Base-by-base conservation (phyloP, 2,888 invertebrate genomes). In the Glaucopsyche alexis region DNA sequence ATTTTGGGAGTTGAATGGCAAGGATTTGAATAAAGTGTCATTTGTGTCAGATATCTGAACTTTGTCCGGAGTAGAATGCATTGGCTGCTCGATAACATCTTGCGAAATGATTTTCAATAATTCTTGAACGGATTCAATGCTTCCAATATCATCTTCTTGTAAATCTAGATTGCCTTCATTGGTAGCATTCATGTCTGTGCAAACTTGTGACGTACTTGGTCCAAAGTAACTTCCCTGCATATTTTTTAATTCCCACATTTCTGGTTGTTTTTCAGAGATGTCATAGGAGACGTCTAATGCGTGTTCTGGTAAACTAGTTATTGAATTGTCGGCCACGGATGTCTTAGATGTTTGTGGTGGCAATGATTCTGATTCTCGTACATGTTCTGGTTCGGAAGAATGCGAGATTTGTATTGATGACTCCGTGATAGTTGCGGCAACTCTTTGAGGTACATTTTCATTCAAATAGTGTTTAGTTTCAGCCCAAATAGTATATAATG, bases 401-500 rank as follows among this genome's bases (percentile, higher is more conserved):
- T 52, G 52, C 14, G 2, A 52, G 1, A 52, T 6, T 14, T 52
- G 14, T 14, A 52, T 11, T 11, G 52, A n/a, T 11, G 14, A 14
- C 2, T 52, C n/a, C n/a, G n/a, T n/a, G n/a, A 47, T 60, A 70
- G 70, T 64, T 70, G 64, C 47, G 49, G 60, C 49, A 70, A 60
- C 14, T 55, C 60, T 70, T 60, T 70, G 64, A 64, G 38, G 69
- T 52, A 67, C 42, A 69, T 42, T 52, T 73, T 72, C 70, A 64
- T 60, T 40, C 69, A 75, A 72, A 71, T 70, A 69, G 72, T 75
- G 71, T 75, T 75, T 75, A 71, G 42, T 65, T 74, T 75, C 74
- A 55, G 71, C 75, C 74, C 74, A 74, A 64, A 75, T 73, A 13
- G 72, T 73, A 71, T 76, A 72, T 74, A 72, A 73, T 60, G 76